Evolutionary conservation across 1,140 invertebrate genomes (phyloP).

Genomic region (Bemisia tabaci): DNA sequence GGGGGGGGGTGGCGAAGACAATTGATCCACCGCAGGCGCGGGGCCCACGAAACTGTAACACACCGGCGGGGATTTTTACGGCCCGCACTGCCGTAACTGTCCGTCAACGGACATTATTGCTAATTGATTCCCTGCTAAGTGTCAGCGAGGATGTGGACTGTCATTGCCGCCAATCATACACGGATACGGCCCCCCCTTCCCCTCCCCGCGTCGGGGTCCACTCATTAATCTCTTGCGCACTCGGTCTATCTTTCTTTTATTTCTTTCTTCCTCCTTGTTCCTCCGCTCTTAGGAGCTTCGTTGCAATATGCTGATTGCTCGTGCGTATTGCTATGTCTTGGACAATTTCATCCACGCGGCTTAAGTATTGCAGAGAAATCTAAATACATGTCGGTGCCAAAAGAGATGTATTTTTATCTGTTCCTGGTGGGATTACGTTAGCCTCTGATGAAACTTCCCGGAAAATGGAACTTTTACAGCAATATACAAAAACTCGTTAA

Average conservation of each 20-base stretch:
- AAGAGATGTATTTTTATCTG: too few species aligned
- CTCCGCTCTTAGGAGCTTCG: not conserved
- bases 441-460: too few species aligned
- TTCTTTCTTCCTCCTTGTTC: not conserved
- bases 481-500: too few species aligned
- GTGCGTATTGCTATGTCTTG: too few species aligned
- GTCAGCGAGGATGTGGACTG: not conserved
- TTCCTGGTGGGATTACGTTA: too few species aligned
- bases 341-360: too few species aligned
- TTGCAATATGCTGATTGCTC: not conserved
- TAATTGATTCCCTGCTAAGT: not conserved
- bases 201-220: not conserved
- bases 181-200: not conserved
- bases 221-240: too few species aligned
- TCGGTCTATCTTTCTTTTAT: not conserved
- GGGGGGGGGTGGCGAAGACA: not conserved
- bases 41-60: not conserved
- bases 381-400: too few species aligned
- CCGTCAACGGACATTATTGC: not conserved
- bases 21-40: not conserved
- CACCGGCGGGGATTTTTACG: not conserved
- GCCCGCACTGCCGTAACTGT: not conserved
- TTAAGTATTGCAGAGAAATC: too few species aligned
- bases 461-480: too few species aligned
- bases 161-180: not conserved